A percentile compares a stretch with the other conserved stretches of the same genome.
phyloP scores from a whole-genome alignment of 64 coral and sea anemone genomes.

The Pocillopora verrucosa region DNA sequence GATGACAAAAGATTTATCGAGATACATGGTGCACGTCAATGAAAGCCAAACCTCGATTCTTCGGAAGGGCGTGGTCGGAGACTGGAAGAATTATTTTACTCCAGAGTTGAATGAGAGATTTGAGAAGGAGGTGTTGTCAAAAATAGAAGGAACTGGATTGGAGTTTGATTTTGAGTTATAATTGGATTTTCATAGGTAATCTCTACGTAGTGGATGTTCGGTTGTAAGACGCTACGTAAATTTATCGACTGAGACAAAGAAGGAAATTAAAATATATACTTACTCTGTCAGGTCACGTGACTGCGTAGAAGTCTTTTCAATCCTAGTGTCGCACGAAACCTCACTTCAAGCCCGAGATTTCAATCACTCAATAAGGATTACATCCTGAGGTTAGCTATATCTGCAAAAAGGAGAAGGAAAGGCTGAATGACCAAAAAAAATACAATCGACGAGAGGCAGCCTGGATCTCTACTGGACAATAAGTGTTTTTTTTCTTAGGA shows the following conservation, averaged over 20 bases:
- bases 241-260: too few relatives aligned
- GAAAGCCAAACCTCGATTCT: not conserved
- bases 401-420: too few relatives aligned
- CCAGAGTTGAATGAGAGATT: constrained; percentile 16
- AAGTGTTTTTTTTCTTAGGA: too few relatives aligned
- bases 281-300: not conserved
- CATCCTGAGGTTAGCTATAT: too few relatives aligned
- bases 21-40: not conserved
- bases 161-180: not conserved
- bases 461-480: too few relatives aligned
- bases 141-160: not conserved
- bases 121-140: constrained; percentile 1
- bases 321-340: too few relatives aligned
- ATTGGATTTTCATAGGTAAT: not conserved
- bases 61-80: constrained; percentile 22
- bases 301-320: too few relatives aligned
- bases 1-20: not conserved
- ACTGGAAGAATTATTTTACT: constrained; percentile 21
- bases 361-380: too few relatives aligned
- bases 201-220: not conserved
- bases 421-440: too few relatives aligned
- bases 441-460: too few relatives aligned
- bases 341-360: too few relatives aligned
- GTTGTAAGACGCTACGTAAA: not conserved
- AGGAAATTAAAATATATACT: not conserved